Conservation (phyloP, 1,140 invertebrate species). For the Drosophila auraria region DNA sequence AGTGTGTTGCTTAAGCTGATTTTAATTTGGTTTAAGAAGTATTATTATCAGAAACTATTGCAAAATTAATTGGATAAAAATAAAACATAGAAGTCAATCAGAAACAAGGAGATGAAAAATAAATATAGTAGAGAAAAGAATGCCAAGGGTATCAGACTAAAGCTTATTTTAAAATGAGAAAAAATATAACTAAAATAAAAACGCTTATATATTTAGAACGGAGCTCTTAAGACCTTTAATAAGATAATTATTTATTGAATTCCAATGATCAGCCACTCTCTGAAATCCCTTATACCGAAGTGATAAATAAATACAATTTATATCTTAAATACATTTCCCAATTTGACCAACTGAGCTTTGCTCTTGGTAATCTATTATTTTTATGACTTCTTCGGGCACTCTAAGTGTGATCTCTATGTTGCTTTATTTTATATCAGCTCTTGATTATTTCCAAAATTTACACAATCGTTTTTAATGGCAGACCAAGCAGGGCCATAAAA, state of each 20-base stretch:
- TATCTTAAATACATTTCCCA: neutral
- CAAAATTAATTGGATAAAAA: neutral
- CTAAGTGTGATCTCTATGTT: conserved; percentile 52
- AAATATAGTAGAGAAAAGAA: neutral
- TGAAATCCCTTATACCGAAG: conserved; percentile 4
- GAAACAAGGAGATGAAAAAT: neutral
- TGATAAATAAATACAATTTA: conserved; percentile 28
- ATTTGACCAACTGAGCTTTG: conserved; percentile 8
- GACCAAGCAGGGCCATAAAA: conserved; percentile 62
- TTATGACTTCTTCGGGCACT: conserved; percentile 58
- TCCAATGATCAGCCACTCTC: neutral
- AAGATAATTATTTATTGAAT: neutral
- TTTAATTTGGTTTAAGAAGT: neutral
- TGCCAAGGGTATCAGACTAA: no score
- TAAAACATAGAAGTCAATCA: no score
- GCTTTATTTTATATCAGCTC: conserved; percentile 28
- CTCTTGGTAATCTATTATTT: conserved; percentile 31
- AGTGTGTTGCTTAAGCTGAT: neutral
- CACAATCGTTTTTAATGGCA: conserved; percentile 74
- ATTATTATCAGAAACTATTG: neutral
- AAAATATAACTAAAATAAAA: neutral
- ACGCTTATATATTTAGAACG: no score
- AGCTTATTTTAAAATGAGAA: neutral
- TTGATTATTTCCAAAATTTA: conserved; percentile 70
- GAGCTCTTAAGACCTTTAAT: no score